phyloP scores from a whole-genome alignment of 1,140 invertebrate species.

The Trichonephila clavata region DNA sequence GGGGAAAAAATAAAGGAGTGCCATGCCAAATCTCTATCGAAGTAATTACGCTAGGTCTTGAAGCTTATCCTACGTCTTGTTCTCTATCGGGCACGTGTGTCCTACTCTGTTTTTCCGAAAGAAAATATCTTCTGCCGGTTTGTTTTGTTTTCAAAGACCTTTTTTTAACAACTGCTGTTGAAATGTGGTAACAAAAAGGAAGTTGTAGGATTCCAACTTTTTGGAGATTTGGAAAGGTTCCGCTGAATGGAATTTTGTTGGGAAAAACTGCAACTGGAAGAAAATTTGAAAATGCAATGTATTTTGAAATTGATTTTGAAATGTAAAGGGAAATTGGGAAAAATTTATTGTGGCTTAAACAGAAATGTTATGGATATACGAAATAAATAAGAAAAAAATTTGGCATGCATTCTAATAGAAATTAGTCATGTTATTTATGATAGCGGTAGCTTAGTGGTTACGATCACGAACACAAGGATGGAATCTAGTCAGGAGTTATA shows the following conservation, averaged over 20 bases:
- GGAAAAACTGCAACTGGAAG: not conserved
- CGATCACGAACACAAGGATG: too few species aligned
- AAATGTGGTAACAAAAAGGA: not conserved
- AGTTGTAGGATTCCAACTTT: not conserved
- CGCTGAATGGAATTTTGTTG: not conserved
- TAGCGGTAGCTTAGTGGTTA: too few species aligned
- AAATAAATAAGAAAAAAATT: too few species aligned
- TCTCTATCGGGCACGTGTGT: conserved; percentile 1
- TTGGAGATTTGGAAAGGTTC: not conserved
- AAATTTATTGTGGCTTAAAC: too few species aligned
- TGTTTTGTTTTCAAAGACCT: not conserved
- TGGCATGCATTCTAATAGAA: too few species aligned
- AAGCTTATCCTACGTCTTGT: conserved; percentile 51
- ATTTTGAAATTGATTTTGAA: too few species aligned
- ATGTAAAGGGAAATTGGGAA: too few species aligned
- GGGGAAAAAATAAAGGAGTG: not conserved
- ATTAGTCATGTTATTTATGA: too few species aligned
- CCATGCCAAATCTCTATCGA: conserved; percentile 43
- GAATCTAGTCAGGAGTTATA: too few species aligned
- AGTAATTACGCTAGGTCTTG: conserved; percentile 44
- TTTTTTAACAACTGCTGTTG: conserved; percentile 9
- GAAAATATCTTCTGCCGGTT: conserved; percentile 40
- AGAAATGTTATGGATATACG: too few species aligned
- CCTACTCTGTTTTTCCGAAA: not conserved
- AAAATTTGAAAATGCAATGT: too few species aligned